These are phyloP conservation scores for Alcis repandata DNA, from an alignment of 2,888 invertebrate genomes.

Conservation along the genomic window DNA sequence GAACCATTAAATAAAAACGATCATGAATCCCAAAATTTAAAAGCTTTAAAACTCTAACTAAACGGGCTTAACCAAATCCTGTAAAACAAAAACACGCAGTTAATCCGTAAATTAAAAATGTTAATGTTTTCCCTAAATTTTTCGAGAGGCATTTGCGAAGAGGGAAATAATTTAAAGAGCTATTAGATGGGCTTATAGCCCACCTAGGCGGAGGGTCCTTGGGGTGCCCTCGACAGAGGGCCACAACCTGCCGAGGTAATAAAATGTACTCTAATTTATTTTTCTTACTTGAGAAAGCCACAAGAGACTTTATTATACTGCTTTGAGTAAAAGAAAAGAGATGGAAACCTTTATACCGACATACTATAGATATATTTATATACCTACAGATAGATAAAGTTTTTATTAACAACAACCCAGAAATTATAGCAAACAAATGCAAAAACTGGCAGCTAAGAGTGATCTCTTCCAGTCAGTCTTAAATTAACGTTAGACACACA, in stretches of 20 bases:
- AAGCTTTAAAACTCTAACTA: not conserved
- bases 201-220: conserved; percentile 26
- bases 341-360: too few species aligned
- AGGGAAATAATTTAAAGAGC: conserved; percentile 40
- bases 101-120: conserved; percentile 41
- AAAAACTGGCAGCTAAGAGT: too few species aligned
- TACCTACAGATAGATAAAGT: too few species aligned
- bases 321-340: not conserved
- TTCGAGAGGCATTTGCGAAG: conserved; percentile 37
- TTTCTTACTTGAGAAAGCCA: conserved; percentile 9
- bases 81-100: conserved; percentile 20
- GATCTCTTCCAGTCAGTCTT: too few species aligned
- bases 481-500: too few species aligned
- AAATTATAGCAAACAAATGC: too few species aligned
- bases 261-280: conserved; percentile 6
- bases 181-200: conserved; percentile 35
- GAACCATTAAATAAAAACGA: not conserved
- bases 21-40: not conserved
- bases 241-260: conserved; percentile 3
- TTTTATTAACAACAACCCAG: too few species aligned
- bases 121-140: conserved; percentile 34
- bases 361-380: too few species aligned
- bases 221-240: conserved; percentile 1
- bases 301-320: not conserved
- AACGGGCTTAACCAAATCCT: too few species aligned